Evolutionary conservation across 2,113 vertebrate genomes (phyloP).

Genomic region (human (Homo sapiens)): GRCh38 chr1:214857501-214858000

Average conservation of each 20-base stretch:
- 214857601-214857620: too few relatives aligned
- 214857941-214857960: conserved; percentile 71
- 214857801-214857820: background rate
- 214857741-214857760: background rate
- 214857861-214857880: conserved; percentile 22
- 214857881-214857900: conserved; percentile 45
- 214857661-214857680: background rate
- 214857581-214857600: background rate
- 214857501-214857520: background rate
- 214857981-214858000: conserved; percentile 75
- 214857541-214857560: accelerated
- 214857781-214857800: background rate
- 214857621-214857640: background rate
- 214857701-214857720: conserved; percentile 57
- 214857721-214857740: background rate
- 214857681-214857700: background rate
- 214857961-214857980: conserved; percentile 75
- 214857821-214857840: conserved; percentile 29
- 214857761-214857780: background rate
- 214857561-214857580: too few relatives aligned
- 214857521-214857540: background rate
- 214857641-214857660: background rate
- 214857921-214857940: conserved; percentile 63
- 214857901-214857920: conserved; percentile 66
- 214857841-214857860: conserved; percentile 57